Percentiles rank a stretch among this genome's conserved stretches.
Evolutionary conservation across 2,888 invertebrate genomes (phyloP).

Genomic region (Tetragonula carbonaria): DNA sequence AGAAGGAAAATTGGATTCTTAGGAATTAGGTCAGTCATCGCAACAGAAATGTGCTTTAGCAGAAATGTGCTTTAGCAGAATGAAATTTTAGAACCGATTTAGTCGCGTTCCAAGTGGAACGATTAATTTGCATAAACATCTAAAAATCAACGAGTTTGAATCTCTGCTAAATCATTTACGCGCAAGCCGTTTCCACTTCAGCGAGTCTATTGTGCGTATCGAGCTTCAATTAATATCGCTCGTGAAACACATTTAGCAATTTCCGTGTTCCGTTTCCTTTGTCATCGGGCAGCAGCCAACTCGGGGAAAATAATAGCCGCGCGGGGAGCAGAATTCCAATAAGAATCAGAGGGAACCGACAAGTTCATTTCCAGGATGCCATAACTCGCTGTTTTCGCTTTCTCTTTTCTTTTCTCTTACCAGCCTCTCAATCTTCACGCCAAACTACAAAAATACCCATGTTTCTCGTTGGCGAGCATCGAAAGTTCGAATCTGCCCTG

Average conservation of each 20-base stretch:
- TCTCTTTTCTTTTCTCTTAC: constrained; percentile 6
- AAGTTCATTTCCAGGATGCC: constrained; percentile 7
- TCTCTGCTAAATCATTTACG: too few relatives aligned
- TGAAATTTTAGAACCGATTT: too few relatives aligned
- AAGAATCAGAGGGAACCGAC: constrained; percentile 18
- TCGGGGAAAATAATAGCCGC: constrained; percentile 10
- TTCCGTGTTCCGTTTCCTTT: constrained; percentile 9
- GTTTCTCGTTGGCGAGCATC: not conserved
- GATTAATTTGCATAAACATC: too few relatives aligned
- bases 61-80: too few relatives aligned
- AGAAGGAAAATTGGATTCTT: too few relatives aligned
- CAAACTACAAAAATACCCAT: not conserved
- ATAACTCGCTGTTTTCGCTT: constrained; percentile 20
- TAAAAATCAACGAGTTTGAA: too few relatives aligned
- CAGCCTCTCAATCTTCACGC: not conserved
- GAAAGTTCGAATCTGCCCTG: not conserved
- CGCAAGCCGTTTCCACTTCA: not conserved
- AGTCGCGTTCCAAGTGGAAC: too few relatives aligned
- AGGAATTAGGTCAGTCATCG: too few relatives aligned
- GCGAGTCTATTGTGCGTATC: not conserved
- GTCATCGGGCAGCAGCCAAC: not conserved
- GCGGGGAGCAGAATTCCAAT: constrained; percentile 10
- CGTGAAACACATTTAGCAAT: not conserved
- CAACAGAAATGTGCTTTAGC: too few relatives aligned
- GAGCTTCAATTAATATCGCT: not conserved